A percentile compares a stretch with the other conserved stretches of the same genome.
Conservation (phyloP, 1,140 invertebrate genomes). For the Drosophila bipectinata region DNA sequence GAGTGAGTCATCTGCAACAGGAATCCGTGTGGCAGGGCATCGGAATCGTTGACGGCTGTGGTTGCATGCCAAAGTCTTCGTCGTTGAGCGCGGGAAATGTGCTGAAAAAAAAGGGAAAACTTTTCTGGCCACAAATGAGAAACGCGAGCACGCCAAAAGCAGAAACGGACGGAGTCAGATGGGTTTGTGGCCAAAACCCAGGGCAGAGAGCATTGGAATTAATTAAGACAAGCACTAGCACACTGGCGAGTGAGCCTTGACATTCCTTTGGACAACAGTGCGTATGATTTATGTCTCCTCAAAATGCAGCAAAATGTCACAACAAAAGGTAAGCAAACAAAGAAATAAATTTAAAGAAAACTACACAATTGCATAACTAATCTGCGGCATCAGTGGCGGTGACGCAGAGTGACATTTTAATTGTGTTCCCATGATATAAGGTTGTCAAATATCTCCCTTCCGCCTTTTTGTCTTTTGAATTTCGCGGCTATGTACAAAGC, state of each 20-base stretch:
- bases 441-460: too few relatives aligned
- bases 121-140: slow-evolving; percentile 66
- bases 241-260: slow-evolving; percentile 9
- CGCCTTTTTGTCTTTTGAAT: too few relatives aligned
- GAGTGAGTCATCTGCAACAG: slow-evolving; percentile 71
- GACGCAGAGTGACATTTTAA: slow-evolving; percentile 73
- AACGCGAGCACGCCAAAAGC: slow-evolving; percentile 22
- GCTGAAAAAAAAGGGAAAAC: slow-evolving; percentile 61
- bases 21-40: slow-evolving; percentile 61
- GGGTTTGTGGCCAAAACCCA: slow-evolving; percentile 1
- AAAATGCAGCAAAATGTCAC: slow-evolving; percentile 53
- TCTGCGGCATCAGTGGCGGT: slow-evolving; percentile 55
- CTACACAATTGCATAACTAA: slow-evolving; percentile 54
- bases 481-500: too few relatives aligned
- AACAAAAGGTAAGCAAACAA: slow-evolving; percentile 32
- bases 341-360: slow-evolving; percentile 2
- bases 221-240: slow-evolving; percentile 58
- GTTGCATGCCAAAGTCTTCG: slow-evolving; percentile 70
- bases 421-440: slow-evolving; percentile 72
- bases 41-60: slow-evolving; percentile 32
- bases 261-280: slow-evolving; percentile 55
- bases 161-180: slow-evolving; percentile 1
- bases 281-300: slow-evolving; percentile 70
- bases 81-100: slow-evolving; percentile 29
- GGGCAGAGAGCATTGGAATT: slow-evolving; percentile 29